These are phyloP conservation scores for Apis laboriosa DNA, from an alignment of 1,140 invertebrate genomes.

Conservation along the genomic window DNA sequence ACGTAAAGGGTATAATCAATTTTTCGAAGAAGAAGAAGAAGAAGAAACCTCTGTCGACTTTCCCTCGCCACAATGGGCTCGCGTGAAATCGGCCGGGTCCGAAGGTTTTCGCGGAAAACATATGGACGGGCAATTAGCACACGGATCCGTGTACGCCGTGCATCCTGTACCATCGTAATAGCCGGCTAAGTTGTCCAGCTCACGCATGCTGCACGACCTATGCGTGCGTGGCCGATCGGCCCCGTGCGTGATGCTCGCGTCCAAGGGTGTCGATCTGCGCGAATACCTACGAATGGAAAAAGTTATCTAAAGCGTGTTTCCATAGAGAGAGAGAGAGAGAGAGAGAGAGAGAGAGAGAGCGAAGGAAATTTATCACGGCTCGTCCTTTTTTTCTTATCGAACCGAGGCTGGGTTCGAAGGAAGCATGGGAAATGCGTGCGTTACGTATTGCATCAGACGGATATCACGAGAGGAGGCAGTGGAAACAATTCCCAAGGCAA, in stretches of 20 bases:
- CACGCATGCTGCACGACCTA: slow-evolving; percentile 29
- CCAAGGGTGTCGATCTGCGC: slow-evolving; percentile 14
- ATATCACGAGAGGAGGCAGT: not conserved
- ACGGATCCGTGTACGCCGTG: not conserved
- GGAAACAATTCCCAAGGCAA: not conserved
- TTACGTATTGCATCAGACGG: no score
- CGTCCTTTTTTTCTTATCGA: no score
- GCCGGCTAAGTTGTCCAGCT: slow-evolving; percentile 43
- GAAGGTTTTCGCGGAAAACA: slow-evolving; percentile 21
- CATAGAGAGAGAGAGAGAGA: no score
- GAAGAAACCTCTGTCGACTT: not conserved
- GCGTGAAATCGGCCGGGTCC: slow-evolving; percentile 26
- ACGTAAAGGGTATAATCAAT: slow-evolving; percentile 17
- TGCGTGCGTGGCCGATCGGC: slow-evolving; percentile 26
- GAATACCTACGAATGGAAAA: no score
- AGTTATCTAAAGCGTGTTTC: not conserved
- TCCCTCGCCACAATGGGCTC: slow-evolving; percentile 8
- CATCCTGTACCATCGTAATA: slow-evolving; percentile 41
- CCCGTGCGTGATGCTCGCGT: slow-evolving; percentile 37
- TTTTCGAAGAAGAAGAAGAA: slow-evolving; percentile 2
- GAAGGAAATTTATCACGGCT: no score
- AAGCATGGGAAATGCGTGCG: not conserved
- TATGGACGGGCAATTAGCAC: slow-evolving; percentile 40
- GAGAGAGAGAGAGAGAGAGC: no score
- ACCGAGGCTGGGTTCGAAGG: not conserved